Base-by-base conservation (phyloP, 2,888 invertebrate genomes). In the Eupithecia inturbata region DNA sequence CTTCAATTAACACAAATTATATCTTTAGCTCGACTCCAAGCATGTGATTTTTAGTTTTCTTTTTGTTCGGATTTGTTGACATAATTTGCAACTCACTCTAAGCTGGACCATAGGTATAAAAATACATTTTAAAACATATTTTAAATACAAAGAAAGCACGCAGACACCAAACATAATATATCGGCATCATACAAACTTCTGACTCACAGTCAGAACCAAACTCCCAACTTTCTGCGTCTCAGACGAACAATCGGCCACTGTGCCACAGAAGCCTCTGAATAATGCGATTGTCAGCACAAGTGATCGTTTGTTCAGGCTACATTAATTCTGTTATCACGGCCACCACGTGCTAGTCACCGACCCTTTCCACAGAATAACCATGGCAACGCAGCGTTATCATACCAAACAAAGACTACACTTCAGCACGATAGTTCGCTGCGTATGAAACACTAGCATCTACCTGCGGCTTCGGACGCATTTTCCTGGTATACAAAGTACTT, bases 301-400 rank as follows among this genome's bases (percentile, higher is more conserved):
- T 5, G 22, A 31, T 31, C 31, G 12, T 31, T 31, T 62, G 62
- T 31, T 31, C 60, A 60, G 16, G 16, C 2, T 16, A 60, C 28
- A 60, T 26, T 6, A 26, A 28, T 22, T 26, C 14, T 31, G 62
- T 4, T 62, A 28, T 31, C 62, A 62, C 31, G 31, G 5, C 31
- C 62, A 28, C 16, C 62, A 28, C 31, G 62, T 28, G 19, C 7
- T 19, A 62, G 62, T 31, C 31, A 62, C 2, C 31, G 62, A 28
- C 31, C 62, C 60, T 60, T 7, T 60, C 26, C 9, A 9, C 16
- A 19, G 62, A 53, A 22, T 31, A 62, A 62, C 62, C 31, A 62
- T 62, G 62, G 62, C 62, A 62, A 62, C 62, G 62, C 9, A 4
- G 2, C 62, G 62, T 62, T 31, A 62, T 62, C 62, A 62, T 31